Evolutionary conservation across 2,888 invertebrate genomes (phyloP).

Genomic region (Drosophila demipolita): DNA sequence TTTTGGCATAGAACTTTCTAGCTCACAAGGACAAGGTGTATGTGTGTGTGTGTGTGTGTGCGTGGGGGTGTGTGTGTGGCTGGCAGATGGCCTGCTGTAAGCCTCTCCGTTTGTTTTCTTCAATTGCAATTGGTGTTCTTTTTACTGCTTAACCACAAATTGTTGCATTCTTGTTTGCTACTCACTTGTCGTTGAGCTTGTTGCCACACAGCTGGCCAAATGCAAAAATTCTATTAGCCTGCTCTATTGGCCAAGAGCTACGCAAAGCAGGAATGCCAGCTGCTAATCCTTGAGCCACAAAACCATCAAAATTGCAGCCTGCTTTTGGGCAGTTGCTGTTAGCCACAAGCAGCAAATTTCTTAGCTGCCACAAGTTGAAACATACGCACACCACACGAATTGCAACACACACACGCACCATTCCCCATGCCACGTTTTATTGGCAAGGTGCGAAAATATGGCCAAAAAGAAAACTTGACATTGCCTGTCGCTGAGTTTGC

Average conservation of each 20-base stretch:
- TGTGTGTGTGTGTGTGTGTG: background rate
- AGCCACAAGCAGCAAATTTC: background rate
- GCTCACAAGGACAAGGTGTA: conserved; percentile 4
- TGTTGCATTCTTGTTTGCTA: conserved; percentile 57
- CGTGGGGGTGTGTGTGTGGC: background rate
- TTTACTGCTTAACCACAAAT: conserved; percentile 61
- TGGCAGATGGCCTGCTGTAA: background rate
- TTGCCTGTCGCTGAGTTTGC: conserved; percentile 26
- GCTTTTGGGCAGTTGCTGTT: background rate
- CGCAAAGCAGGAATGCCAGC: background rate
- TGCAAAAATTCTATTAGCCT: conserved; percentile 48
- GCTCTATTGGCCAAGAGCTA: conserved; percentile 18
- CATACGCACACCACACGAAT: too few relatives aligned
- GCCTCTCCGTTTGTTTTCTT: conserved; percentile 43
- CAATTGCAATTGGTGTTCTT: conserved; percentile 62
- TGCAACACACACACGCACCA: background rate
- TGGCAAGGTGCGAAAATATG: conserved; percentile 68
- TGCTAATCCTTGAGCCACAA: conserved; percentile 3
- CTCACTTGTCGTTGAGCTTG: conserved; percentile 11
- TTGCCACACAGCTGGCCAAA: conserved; percentile 9
- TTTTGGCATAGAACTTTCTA: conserved; percentile 71
- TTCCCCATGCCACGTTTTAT: conserved; percentile 26
- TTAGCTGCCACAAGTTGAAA: background rate
- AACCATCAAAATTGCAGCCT: background rate
- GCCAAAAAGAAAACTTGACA: conserved; percentile 36